These are phyloP conservation scores for Malacosoma neustria DNA, from an alignment of 2,888 invertebrate genomes.

Conservation along the genomic window DNA sequence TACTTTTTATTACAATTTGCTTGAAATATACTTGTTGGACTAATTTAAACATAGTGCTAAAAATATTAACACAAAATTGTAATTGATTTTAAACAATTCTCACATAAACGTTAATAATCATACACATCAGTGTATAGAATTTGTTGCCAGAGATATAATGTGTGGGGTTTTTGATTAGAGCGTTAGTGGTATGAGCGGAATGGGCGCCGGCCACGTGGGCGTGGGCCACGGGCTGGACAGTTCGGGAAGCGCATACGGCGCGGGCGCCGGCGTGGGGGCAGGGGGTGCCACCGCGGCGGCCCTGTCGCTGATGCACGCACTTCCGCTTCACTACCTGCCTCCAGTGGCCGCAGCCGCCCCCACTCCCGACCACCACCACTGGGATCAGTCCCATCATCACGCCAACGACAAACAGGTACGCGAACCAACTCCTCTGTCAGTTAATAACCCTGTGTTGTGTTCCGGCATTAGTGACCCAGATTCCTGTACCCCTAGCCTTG, in stretches of 20 bases:
- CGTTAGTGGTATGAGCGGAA: conserved; percentile 21
- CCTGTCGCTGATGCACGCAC: conserved; percentile 61
- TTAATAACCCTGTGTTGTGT: too few relatives aligned
- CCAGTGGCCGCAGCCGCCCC: conserved; percentile 33
- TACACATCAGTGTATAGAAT: too few relatives aligned
- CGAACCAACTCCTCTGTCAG: conserved; percentile 1
- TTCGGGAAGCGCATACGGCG: conserved; percentile 17
- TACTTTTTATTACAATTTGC: too few relatives aligned
- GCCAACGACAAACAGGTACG: conserved; percentile 43
- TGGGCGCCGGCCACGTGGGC: conserved; percentile 10
- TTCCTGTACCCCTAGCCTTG: too few relatives aligned
- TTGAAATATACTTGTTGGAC: too few relatives aligned
- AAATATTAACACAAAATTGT: too few relatives aligned
- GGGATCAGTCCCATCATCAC: conserved; percentile 48
- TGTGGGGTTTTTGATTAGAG: too few relatives aligned
- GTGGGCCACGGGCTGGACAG: conserved; percentile 13
- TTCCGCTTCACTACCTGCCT: conserved; percentile 64
- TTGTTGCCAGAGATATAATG: too few relatives aligned
- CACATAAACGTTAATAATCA: too few relatives aligned
- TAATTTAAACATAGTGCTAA: too few relatives aligned
- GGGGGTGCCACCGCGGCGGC: conserved; percentile 34
- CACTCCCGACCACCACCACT: conserved; percentile 30
- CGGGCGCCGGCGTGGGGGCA: conserved; percentile 12
- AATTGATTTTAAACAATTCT: too few relatives aligned
- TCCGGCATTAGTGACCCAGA: too few relatives aligned